Conservation (phyloP, 2,797 vertebrate genomes). For the Trichosurus vulpecula region DNA sequence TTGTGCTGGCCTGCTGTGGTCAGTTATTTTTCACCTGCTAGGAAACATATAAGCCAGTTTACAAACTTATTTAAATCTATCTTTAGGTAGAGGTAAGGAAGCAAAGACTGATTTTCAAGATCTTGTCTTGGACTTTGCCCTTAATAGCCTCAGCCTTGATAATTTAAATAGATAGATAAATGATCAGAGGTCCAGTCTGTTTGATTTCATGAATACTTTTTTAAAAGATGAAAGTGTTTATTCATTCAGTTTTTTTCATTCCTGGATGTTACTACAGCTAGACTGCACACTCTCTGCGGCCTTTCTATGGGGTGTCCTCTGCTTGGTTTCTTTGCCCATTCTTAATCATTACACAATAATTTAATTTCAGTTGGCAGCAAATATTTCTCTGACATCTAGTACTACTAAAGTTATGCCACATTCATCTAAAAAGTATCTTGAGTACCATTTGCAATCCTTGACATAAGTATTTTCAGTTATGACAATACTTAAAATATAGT, state of each 20-base stretch:
- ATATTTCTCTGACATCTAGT: constrained; percentile 32
- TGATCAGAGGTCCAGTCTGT: constrained; percentile 2
- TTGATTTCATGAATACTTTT: constrained; percentile 36
- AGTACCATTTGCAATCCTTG: background rate
- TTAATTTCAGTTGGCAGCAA: constrained; percentile 29
- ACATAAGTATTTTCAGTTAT: background rate
- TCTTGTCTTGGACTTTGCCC: background rate
- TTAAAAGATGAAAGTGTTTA: constrained; percentile 29
- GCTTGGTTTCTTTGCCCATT: background rate
- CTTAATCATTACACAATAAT: background rate
- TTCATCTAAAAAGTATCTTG: background rate
- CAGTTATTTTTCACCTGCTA: background rate
- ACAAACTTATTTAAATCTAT: constrained; percentile 11
- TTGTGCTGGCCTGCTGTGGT: too few species aligned
- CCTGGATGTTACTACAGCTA: background rate
- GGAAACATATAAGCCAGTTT: background rate
- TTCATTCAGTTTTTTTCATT: constrained; percentile 17
- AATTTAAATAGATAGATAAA: constrained; percentile 29
- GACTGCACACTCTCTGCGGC: constrained; percentile 14
- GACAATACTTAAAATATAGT: background rate
- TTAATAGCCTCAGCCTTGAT: background rate
- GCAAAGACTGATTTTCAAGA: constrained; percentile 23
- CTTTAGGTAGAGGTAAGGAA: constrained; percentile 25
- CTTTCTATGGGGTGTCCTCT: constrained; percentile 11
- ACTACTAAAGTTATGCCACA: background rate